These are phyloP conservation scores for Chlorocebus sabaeus DNA, from an alignment of 2,113 vertebrate genomes.

Conservation along the genomic window DNA sequence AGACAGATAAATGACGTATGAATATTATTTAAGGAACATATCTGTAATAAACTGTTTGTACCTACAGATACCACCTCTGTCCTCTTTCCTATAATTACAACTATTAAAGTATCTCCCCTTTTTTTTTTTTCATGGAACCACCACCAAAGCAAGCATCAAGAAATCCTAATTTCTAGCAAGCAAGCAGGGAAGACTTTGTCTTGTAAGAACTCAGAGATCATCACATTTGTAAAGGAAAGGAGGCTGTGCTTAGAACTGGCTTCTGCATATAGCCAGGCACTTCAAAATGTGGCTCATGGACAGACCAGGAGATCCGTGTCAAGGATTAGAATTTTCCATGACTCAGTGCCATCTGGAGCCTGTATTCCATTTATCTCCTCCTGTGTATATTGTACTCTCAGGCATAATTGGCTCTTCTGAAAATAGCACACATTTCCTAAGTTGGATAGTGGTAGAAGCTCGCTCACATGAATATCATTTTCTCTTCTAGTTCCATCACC, in stretches of 20 bases:
- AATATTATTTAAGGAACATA: neutral
- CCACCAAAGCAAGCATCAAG: neutral
- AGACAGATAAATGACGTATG: neutral
- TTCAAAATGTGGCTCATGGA: neutral
- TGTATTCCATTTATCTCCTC: neutral
- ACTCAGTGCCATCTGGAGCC: neutral
- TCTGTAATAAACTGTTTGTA: neutral
- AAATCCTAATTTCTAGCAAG: neutral
- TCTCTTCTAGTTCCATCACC: conserved; percentile 90
- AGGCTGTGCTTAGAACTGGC: neutral
- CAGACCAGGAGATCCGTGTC: neutral
- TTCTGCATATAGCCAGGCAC: neutral
- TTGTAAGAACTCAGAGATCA: neutral
- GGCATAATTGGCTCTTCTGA: neutral
- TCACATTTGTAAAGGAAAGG: neutral
- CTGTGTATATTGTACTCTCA: neutral
- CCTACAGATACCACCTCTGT: neutral
- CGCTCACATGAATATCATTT: neutral
- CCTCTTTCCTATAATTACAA: neutral
- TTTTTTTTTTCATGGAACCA: neutral
- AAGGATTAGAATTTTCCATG: neutral
- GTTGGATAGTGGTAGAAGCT: neutral
- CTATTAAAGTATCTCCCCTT: neutral
- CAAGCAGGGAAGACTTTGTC: neutral
- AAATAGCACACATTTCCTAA: neutral